Base-by-base conservation (phyloP, 2,113 vertebrate species). In the Carollia perspicillata region DNA sequence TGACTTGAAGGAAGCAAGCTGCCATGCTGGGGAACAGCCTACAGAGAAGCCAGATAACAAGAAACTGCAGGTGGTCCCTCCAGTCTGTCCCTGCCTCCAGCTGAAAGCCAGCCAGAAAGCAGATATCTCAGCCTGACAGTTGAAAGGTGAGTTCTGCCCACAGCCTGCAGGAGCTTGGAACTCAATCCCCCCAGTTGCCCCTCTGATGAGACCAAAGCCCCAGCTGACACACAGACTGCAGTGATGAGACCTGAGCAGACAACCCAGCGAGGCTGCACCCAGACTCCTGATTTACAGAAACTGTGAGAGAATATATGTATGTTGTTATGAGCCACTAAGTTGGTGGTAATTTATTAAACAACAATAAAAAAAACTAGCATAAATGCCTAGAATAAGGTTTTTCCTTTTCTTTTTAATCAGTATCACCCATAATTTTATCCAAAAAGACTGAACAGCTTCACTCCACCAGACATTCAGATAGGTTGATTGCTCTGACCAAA, bases 1-100 rank as follows among this genome's bases (percentile, higher is more conserved):
- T 74, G n/a, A 40, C 17, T 80, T 37, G 78, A 30, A 96, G 77
- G 37, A 93, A 90, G 33, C 33, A 90, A 90, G 88, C 53, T 42
- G 18, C 53, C 80, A 63, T 14, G 30, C 12, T 69, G 66, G 13
- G 28, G 79, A 53, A 84, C 0, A 35, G 79, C 51, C 78, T 53
- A 89, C 17, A 37, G n/a, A 58, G 30, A 66, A 84, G 55, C 22
- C 37, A 72, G 22, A 37, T 35, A 81, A 89, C 44, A 72, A 88
- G 26, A 37, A 91, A 88, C 68, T 71, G 28, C 53, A 79, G 53
- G 6, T 14, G 44, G 33, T 58, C 40, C 28, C 8, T 2, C 23
- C 37, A 35, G 69, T 20, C 37, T 63, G 23, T 77, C 12, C 77
- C 23, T 49, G 28, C 28, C 18, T 42, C 49, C 35, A 84, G n/a